Conservation (phyloP, 2,888 invertebrate species). For the Caenorhabditis afra region DNA sequence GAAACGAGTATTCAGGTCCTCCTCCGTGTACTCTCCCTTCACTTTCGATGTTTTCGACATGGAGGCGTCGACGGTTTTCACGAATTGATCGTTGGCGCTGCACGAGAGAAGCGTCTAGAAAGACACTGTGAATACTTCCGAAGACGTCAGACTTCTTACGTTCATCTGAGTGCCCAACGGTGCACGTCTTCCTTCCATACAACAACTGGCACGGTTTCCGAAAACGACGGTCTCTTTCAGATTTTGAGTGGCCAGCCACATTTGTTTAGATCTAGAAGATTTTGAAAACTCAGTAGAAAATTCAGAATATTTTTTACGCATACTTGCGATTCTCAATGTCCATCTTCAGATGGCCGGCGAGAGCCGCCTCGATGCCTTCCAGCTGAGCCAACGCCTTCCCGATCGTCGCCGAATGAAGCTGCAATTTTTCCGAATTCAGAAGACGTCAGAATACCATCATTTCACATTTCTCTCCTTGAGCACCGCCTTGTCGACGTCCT, state of each 20-base stretch:
- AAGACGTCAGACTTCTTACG: conserved; percentile 11
- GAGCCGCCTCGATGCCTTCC: conserved; percentile 87
- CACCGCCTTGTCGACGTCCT: conserved; percentile 82
- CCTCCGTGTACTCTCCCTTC: conserved; percentile 92
- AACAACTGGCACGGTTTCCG: conserved; percentile 63
- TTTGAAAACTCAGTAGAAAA: conserved; percentile 78
- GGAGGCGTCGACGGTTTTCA: conserved; percentile 86
- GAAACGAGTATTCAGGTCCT: conserved; percentile 89
- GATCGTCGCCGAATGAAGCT: conserved; percentile 85
- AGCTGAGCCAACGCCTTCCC: conserved; percentile 87
- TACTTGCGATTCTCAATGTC: conserved; percentile 52
- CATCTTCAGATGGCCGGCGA: conserved; percentile 82
- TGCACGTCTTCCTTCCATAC: conserved; percentile 75
- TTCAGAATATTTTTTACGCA: conserved; percentile 75
- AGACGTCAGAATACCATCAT: neutral
- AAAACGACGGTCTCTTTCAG: conserved; percentile 85
- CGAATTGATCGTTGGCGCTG: conserved; percentile 86
- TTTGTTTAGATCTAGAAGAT: conserved; percentile 89
- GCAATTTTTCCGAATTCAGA: conserved; percentile 11
- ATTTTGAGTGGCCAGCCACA: conserved; percentile 95
- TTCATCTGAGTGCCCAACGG: conserved; percentile 68
- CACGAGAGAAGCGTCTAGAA: conserved; percentile 35
- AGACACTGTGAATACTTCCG: neutral
- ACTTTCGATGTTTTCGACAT: conserved; percentile 88
- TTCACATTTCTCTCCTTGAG: conserved; percentile 44